Percentiles rank a stretch among this genome's conserved stretches.
Evolutionary conservation across 2,888 invertebrate species (phyloP).

Genomic region (Prenolepis imparis): DNA sequence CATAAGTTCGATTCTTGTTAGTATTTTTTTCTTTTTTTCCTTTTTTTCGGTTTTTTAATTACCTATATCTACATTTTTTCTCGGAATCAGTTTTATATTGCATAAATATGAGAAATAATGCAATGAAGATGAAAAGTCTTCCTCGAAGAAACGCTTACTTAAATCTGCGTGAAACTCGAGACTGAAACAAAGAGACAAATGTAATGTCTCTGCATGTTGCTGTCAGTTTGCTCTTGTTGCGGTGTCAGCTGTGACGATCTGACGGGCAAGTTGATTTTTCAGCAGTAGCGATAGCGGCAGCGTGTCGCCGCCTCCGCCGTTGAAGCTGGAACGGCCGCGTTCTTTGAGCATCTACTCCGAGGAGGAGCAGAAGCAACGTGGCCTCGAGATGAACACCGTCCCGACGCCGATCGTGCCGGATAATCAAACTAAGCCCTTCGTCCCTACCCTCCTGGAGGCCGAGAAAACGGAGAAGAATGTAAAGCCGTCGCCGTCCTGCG

Average conservation of each 20-base stretch:
- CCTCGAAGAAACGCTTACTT: neutral
- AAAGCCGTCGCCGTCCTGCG: slow-evolving; percentile 80
- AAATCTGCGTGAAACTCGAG: neutral
- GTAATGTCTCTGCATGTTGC: slow-evolving; percentile 44
- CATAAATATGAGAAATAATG: no score
- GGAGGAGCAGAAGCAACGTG: slow-evolving; percentile 80
- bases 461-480: slow-evolving; percentile 69
- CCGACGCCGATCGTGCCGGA: slow-evolving; percentile 77
- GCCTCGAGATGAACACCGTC: slow-evolving; percentile 76
- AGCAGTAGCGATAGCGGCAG: slow-evolving; percentile 74
- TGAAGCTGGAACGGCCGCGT: slow-evolving; percentile 81
- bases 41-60: no score
- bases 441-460: slow-evolving; percentile 69
- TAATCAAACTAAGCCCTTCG: slow-evolving; percentile 71
- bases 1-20: neutral
- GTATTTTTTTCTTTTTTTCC: no score
- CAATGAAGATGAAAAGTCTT: neutral
- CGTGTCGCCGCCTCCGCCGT: slow-evolving; percentile 53
- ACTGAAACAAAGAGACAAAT: slow-evolving; percentile 14
- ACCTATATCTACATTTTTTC: neutral
- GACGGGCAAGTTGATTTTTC: slow-evolving; percentile 75
- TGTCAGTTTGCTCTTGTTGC: neutral
- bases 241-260: slow-evolving; percentile 37
- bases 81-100: neutral
- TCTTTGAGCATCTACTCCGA: slow-evolving; percentile 83